Base-by-base conservation (phyloP, 2,888 invertebrate genomes). In the Oeneis ivallda region DNA sequence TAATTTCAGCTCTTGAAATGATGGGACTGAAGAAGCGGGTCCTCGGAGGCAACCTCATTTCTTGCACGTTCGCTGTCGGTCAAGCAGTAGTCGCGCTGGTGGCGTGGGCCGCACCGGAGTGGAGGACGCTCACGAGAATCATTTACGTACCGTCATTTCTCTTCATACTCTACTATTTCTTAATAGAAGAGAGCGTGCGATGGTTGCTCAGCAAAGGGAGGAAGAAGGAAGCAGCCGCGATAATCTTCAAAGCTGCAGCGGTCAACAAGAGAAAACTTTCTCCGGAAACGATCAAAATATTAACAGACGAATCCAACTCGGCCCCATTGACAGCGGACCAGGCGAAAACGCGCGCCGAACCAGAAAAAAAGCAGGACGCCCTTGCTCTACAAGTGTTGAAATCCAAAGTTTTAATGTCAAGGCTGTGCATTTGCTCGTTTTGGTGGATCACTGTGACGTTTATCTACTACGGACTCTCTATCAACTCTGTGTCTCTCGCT, bases 401-500 rank as follows among this genome's bases (percentile, higher is more conserved):
- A 32, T 94, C 94, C 0, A 87, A 82, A 52, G 89, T 89, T 19
- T 77, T 95, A 0, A 79, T 94, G 68, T 75, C 89, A 0, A 87
- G 95, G 43, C 88, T 79, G 53, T 72, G 92, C 1, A 94, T 94
- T 60, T 95, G 96, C 71, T 94, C 95, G n/a, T 93, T 96, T 73
- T 96, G 96, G 89, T 96, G 96, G 96, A 93, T 96, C 15, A 94
- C 96, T 0, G 94, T 95, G 74, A 95, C 95, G 0, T 94, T 96
- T 70, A 94, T 96, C 19, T 97, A 96, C 82, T 96, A 96, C 76
- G 97, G 97, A 0, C 84, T 97, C 47, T 96, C 96, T 0, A 92
- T 97, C 62, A 96, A 96, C 83, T 94, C 96, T 0, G 96, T 96
- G 2, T 93, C 95, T 0, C 84, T 97, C 57, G 94, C 94, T 17